These are phyloP conservation scores for Argyrosomus japonicus DNA, from an alignment of 2,113 vertebrate species.

Conservation along the genomic window DNA sequence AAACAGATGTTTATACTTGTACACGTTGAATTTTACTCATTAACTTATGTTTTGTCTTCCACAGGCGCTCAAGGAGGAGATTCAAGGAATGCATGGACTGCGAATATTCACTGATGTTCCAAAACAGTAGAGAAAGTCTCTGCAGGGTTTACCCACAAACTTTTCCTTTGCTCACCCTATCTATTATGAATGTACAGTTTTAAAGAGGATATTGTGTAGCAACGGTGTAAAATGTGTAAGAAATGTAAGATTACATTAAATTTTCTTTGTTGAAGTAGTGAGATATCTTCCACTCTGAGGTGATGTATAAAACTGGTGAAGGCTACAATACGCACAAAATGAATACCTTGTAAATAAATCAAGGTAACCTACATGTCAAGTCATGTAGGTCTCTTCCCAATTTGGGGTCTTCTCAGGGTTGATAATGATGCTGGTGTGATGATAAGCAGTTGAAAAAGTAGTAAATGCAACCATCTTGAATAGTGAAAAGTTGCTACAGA, in stretches of 20 bases:
- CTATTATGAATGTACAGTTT: conserved; percentile 43
- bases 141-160: not conserved
- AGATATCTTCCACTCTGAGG: conserved; percentile 23
- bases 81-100: conserved; percentile 86
- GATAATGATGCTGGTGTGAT: conserved; percentile 18
- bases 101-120: conserved; percentile 86
- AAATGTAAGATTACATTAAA: conserved; percentile 16
- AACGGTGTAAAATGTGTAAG: conserved; percentile 35
- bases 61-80: conserved; percentile 87
- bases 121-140: conserved; percentile 63
- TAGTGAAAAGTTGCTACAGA: not conserved
- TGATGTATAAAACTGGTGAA: conserved; percentile 29
- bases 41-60: conserved; percentile 32
- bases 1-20: not conserved
- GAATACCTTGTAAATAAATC: not conserved
- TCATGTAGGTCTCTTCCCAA: not conserved
- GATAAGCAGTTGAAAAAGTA: not conserved
- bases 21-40: not conserved
- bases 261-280: conserved; percentile 1
- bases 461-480: not conserved
- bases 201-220: conserved; percentile 14
- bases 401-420: conserved; percentile 20
- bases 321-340: conserved; percentile 76
- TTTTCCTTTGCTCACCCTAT: conserved; percentile 3
- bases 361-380: conserved; percentile 2